Evolutionary conservation across 30 jellyfish, hydroid and myxozoan species (phyloP).

Genomic region (Aurelia aurita): DNA sequence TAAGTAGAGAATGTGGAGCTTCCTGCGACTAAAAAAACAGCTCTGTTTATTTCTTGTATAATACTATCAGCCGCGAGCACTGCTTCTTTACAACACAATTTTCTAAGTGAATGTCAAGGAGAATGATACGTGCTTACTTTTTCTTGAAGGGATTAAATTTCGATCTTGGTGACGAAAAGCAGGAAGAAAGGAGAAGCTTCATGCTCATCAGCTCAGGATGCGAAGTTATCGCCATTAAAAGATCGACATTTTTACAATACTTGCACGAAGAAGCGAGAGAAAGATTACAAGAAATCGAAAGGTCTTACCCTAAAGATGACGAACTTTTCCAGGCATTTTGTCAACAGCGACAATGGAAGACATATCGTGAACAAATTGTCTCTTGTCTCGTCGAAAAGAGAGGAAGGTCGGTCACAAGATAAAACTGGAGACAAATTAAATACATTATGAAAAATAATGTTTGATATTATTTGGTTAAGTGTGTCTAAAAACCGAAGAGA

Average conservation of each 20-base stretch:
- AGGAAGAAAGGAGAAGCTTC: constrained; percentile 43
- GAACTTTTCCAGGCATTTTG: constrained; percentile 54
- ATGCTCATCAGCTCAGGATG: constrained; percentile 70
- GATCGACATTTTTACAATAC: constrained; percentile 8
- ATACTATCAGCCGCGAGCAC: no score
- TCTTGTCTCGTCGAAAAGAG: constrained; percentile 10
- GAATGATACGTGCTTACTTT: not conserved
- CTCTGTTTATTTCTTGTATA: no score
- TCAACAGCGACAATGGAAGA: constrained; percentile 48
- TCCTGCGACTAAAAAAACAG: no score
- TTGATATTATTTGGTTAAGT: no score
- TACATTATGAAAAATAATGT: no score
- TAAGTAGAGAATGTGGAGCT: no score
- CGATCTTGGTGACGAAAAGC: not conserved
- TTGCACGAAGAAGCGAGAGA: constrained; percentile 18
- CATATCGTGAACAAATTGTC: constrained; percentile 56
- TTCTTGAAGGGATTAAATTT: not conserved
- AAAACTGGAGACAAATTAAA: no score
- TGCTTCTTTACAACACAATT: no score
- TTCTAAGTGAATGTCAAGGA: no score
- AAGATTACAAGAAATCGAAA: constrained; percentile 10
- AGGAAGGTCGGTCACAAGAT: no score
- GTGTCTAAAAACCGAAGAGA: no score
- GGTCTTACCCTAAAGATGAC: constrained; percentile 49
- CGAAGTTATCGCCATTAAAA: constrained; percentile 55